These are phyloP conservation scores for Cremastinae sp. DNA, from an alignment of 2,888 invertebrate species.

Conservation along the genomic window DNA sequence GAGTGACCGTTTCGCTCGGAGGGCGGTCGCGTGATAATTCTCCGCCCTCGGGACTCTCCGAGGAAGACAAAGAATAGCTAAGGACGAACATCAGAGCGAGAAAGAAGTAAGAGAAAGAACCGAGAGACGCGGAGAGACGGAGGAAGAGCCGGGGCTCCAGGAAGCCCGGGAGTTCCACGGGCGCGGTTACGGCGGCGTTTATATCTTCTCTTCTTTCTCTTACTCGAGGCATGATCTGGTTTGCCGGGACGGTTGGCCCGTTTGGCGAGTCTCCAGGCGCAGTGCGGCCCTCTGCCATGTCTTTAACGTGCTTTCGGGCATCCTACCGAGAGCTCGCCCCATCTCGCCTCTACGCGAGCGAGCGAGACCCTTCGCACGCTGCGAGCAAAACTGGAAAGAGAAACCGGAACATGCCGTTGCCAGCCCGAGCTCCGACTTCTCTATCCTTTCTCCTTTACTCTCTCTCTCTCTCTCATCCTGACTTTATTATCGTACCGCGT, in stretches of 20 bases:
- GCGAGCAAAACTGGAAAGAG: conserved; percentile 27
- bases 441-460: conserved; percentile 25
- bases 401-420: conserved; percentile 21
- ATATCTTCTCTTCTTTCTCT: conserved; percentile 43
- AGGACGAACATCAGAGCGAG: background rate
- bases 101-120: conserved; percentile 27
- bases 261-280: conserved; percentile 79
- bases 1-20: conserved; percentile 63
- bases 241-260: conserved; percentile 68
- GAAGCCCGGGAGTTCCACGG: conserved; percentile 60
- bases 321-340: conserved; percentile 21
- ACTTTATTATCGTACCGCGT: conserved; percentile 59
- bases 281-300: conserved; percentile 72
- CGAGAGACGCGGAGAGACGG: conserved; percentile 14
- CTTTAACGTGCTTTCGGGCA: conserved; percentile 54
- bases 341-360: conserved; percentile 56
- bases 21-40: conserved; percentile 68
- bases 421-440: conserved; percentile 37
- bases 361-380: conserved; percentile 4
- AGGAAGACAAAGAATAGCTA: conserved; percentile 21
- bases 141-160: conserved; percentile 38
- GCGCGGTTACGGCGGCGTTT: conserved; percentile 65
- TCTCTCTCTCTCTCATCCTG: conserved; percentile 27
- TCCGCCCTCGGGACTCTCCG: conserved; percentile 62
- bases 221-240: conserved; percentile 61